phyloP scores from a whole-genome alignment of 2,797 vertebrate species.

The Scyliorhinus canicula region DNA sequence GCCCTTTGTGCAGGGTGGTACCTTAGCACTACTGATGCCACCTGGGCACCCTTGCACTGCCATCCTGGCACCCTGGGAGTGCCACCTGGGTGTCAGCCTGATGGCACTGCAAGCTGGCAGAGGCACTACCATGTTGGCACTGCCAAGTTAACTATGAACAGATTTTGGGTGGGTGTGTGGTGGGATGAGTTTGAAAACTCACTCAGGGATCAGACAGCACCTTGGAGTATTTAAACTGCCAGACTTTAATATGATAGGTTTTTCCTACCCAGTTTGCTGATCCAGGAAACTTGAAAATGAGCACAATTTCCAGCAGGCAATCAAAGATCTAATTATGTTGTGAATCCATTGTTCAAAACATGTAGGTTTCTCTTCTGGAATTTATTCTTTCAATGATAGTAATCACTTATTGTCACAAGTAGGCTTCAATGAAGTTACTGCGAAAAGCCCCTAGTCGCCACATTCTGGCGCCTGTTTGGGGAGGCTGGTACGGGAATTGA shows the following conservation, averaged over 20 bases:
- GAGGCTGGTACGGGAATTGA: no score
- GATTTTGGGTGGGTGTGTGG: background rate
- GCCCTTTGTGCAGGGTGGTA: no score
- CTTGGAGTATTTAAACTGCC: background rate
- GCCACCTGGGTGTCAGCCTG: no score
- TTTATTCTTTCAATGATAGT: no score
- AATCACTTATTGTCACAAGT: no score
- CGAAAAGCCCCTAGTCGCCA: no score
- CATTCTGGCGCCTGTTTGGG: no score
- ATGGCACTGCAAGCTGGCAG: no score
- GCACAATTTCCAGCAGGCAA: background rate
- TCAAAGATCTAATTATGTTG: background rate
- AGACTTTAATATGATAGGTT: background rate
- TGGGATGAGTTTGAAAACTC: background rate
- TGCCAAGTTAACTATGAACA: background rate
- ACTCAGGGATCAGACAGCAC: background rate
- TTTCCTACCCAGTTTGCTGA: background rate
- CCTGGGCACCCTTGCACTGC: no score
- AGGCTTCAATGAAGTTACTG: no score
- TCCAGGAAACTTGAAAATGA: background rate
- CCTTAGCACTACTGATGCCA: no score
- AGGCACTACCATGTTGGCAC: background rate
- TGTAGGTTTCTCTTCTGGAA: background rate
- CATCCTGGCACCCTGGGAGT: no score
- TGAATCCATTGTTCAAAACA: background rate